These are phyloP conservation scores for Rhagophthalmus giganteus DNA, from an alignment of 2,888 invertebrate species.

Conservation along the genomic window DNA sequence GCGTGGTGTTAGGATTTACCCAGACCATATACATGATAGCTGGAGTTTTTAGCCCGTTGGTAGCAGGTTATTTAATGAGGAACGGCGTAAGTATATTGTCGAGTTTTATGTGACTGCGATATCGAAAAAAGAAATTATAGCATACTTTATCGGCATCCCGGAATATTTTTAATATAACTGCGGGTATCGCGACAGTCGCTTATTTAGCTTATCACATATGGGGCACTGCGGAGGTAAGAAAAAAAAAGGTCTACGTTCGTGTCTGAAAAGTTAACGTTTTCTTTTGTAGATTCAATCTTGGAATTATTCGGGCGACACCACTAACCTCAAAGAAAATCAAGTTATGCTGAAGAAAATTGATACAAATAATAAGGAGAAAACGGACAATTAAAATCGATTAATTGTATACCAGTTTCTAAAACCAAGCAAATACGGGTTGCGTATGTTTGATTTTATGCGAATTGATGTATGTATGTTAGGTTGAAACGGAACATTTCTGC, in stretches of 20 bases:
- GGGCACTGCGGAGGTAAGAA: constrained; percentile 5
- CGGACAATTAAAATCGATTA: too few relatives aligned
- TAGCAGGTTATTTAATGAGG: constrained; percentile 63
- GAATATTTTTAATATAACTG: constrained; percentile 5
- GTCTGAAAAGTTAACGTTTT: not conserved
- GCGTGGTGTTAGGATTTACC: constrained; percentile 71
- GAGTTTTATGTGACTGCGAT: too few relatives aligned
- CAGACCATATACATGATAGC: constrained; percentile 77
- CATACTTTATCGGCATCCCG: constrained; percentile 3
- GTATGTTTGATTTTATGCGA: too few relatives aligned
- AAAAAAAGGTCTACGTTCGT: not conserved
- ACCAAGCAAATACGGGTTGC: too few relatives aligned
- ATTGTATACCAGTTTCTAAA: too few relatives aligned
- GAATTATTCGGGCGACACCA: too few relatives aligned
- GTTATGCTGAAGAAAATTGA: too few relatives aligned
- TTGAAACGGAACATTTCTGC: too few relatives aligned
- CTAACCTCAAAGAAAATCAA: too few relatives aligned
- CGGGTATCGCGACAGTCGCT: not conserved
- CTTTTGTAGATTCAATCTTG: not conserved
- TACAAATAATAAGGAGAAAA: too few relatives aligned
- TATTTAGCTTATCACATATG: constrained; percentile 5
- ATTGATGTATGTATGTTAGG: too few relatives aligned
- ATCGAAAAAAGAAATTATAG: constrained; percentile 1
- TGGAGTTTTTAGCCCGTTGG: constrained; percentile 69
- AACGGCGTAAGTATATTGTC: constrained; percentile 57